Percentiles rank a stretch among this genome's conserved stretches.
Evolutionary conservation across 92 coral and sea anemone species (phyloP).

Genomic region (Actinernus sp.): DNA sequence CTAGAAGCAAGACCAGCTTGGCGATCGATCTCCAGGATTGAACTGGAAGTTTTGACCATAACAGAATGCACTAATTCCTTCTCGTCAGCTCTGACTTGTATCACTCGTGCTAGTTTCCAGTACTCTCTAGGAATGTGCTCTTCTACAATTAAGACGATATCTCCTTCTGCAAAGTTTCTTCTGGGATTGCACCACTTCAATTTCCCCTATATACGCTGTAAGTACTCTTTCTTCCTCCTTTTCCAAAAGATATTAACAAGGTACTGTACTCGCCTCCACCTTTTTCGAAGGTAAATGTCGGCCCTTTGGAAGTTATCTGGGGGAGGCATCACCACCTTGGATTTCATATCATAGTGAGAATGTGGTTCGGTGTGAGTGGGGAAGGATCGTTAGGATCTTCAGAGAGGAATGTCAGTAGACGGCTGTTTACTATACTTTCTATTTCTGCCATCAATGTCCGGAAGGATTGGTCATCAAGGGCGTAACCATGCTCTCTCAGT

Average conservation of each 20-base stretch:
- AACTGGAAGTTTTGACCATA: neutral
- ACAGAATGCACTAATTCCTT: neutral
- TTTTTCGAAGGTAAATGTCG: neutral
- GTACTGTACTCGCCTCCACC: slow-evolving; percentile 2
- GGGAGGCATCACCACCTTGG: slow-evolving; percentile 15
- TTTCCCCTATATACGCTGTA: neutral
- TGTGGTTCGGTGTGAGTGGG: slow-evolving; percentile 28
- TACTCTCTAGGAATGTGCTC: neutral
- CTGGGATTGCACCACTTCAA: neutral
- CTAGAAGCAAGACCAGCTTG: neutral
- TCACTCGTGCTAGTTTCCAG: neutral
- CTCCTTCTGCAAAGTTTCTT: neutral
- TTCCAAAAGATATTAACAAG: neutral
- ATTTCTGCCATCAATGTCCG: slow-evolving; percentile 14
- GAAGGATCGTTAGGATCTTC: slow-evolving; percentile 15
- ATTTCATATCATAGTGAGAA: slow-evolving; percentile 12
- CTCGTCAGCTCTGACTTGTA: neutral
- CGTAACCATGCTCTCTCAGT: slow-evolving; percentile 4
- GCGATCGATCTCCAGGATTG: neutral
- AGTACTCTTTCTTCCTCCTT: slow-evolving; percentile 2
- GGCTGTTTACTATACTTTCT: slow-evolving; percentile 27
- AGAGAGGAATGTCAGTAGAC: slow-evolving; percentile 28
- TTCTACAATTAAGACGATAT: neutral
- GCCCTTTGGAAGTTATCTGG: slow-evolving; percentile 6
- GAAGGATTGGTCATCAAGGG: slow-evolving; percentile 12